A percentile compares a stretch with the other conserved stretches of the same genome.
phyloP scores from a whole-genome alignment of 2,113 vertebrate genomes.

The Crypturellus undulatus region DNA sequence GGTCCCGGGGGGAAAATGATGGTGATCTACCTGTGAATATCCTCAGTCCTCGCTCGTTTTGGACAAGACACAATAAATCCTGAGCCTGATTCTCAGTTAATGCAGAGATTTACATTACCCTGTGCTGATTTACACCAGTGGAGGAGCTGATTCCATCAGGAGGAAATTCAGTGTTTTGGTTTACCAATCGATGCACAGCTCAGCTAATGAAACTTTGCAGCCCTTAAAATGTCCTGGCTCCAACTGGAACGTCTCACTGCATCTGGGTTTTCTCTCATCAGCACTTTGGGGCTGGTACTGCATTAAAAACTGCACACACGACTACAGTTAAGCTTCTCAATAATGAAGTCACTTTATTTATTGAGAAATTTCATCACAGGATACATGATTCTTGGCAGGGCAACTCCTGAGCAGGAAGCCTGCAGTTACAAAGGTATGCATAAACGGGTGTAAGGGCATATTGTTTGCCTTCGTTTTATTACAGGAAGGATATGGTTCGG shows the following conservation, averaged over 20 bases:
- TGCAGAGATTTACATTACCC: constrained; percentile 52
- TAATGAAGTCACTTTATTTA: constrained; percentile 71
- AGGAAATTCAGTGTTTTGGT: constrained; percentile 44
- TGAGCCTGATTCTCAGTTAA: constrained; percentile 33
- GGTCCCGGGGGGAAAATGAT: constrained; percentile 32
- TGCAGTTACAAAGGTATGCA: constrained; percentile 70
- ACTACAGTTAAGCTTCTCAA: constrained; percentile 64
- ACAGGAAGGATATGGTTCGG: constrained; percentile 60
- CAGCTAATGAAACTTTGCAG: constrained; percentile 64
- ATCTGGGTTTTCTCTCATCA: constrained; percentile 65
- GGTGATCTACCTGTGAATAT: constrained; percentile 58
- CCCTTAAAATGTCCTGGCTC: constrained; percentile 50
- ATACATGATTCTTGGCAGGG: constrained; percentile 73
- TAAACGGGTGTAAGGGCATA: constrained; percentile 52
- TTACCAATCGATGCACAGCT: constrained; percentile 58
- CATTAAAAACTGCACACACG: constrained; percentile 61
- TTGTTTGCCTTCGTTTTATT: constrained; percentile 74
- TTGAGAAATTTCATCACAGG: constrained; percentile 70
- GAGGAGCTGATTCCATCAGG: constrained; percentile 22
- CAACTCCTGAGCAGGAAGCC: constrained; percentile 73
- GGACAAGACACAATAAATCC: constrained; percentile 48
- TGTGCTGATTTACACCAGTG: constrained; percentile 46
- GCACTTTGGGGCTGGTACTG: constrained; percentile 39
- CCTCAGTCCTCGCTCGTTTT: not conserved
- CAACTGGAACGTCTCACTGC: constrained; percentile 55